phyloP scores from a whole-genome alignment of 1,140 invertebrate species.

The Drosophila azteca region DNA sequence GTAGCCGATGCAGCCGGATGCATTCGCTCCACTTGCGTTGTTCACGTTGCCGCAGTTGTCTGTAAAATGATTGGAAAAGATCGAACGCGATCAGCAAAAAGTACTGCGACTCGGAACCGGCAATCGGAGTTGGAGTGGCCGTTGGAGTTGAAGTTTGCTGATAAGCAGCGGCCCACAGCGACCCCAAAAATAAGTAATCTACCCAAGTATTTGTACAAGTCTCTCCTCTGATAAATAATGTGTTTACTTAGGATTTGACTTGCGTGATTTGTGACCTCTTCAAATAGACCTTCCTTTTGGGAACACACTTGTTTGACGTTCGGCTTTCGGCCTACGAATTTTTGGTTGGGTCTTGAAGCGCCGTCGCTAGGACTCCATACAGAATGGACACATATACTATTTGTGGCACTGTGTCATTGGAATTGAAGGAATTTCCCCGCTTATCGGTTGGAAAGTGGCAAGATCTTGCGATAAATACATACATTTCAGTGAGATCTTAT shows the following conservation, averaged over 20 bases:
- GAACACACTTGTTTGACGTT: conserved; percentile 34
- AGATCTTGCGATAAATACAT: no score
- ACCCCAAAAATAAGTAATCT: conserved; percentile 45
- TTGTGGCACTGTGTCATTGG: no score
- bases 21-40: conserved; percentile 68
- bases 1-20: conserved; percentile 76
- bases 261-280: conserved; percentile 71
- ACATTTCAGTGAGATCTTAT: no score
- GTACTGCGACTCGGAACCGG: conserved; percentile 20
- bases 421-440: no score
- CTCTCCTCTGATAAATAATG: conserved; percentile 70
- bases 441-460: no score
- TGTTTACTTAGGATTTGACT: conserved; percentile 81
- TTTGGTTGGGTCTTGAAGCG: conserved; percentile 13
- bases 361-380: conserved; percentile 6
- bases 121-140: conserved; percentile 1
- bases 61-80: conserved; percentile 75
- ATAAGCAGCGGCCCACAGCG: conserved; percentile 65
- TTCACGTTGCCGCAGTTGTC: conserved; percentile 83
- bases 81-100: conserved; percentile 58
- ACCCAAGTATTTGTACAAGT: neutral
- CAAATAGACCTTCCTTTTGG: conserved; percentile 52
- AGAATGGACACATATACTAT: neutral
- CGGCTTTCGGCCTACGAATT: conserved; percentile 19
- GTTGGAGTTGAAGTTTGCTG: conserved; percentile 40